Evolutionary conservation across 2,113 vertebrate species (phyloP).

Genomic region (Notechis scutatus): DNA sequence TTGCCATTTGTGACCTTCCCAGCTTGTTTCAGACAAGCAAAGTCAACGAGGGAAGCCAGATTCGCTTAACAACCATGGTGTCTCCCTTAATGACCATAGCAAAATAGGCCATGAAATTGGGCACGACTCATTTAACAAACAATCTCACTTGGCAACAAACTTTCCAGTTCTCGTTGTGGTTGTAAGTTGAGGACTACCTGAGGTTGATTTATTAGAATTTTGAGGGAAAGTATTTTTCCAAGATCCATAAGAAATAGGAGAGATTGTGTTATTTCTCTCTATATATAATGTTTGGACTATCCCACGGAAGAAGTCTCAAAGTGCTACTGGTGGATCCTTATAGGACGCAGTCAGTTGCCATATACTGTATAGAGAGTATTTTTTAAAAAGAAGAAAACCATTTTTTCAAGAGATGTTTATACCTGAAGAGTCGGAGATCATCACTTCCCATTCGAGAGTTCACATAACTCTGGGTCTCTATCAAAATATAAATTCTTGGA

Average conservation of each 20-base stretch:
- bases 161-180: background rate
- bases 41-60: background rate
- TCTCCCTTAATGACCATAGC: background rate
- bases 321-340: background rate
- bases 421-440: too few species aligned
- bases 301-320: background rate
- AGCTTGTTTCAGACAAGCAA: background rate
- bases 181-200: background rate
- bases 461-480: background rate
- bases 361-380: background rate
- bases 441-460: background rate
- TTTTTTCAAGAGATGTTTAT: background rate
- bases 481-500: too few species aligned
- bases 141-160: background rate
- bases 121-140: background rate
- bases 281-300: background rate
- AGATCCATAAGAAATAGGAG: background rate
- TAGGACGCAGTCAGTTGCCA: background rate
- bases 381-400: background rate
- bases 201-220: background rate
- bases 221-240: background rate
- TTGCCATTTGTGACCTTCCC: too few species aligned
- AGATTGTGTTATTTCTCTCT: background rate
- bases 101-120: background rate
- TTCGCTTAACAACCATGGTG: background rate